Evolutionary conservation across 2,888 invertebrate genomes (phyloP).

Genomic region (Troides helena): DNA sequence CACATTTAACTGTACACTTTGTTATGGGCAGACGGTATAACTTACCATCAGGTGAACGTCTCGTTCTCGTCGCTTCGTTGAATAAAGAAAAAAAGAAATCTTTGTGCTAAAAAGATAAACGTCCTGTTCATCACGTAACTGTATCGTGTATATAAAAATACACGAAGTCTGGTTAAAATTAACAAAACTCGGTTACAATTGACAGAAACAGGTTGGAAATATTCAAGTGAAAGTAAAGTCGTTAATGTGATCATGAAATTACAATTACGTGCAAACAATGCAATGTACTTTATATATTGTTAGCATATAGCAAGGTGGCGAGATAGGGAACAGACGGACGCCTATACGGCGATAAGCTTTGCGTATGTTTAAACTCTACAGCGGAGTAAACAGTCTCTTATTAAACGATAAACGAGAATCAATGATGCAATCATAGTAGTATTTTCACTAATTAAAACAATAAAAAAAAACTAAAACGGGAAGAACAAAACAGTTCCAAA

Average conservation of each 20-base stretch:
- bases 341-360: constrained; percentile 17
- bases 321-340: constrained; percentile 17
- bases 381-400: not conserved
- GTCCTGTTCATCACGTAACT: not conserved
- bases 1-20: too few species aligned
- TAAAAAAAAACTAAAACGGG: not conserved
- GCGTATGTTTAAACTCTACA: not conserved
- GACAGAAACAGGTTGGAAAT: not conserved
- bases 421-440: not conserved
- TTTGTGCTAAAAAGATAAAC: too few species aligned
- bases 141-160: not conserved
- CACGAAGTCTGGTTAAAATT: not conserved
- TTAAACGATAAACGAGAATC: constrained; percentile 9
- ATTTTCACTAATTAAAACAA: not conserved
- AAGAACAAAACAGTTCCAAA: too few species aligned
- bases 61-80: too few species aligned
- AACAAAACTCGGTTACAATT: not conserved
- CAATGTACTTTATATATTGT: constrained; percentile 7
- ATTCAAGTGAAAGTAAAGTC: not conserved
- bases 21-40: too few species aligned
- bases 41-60: too few species aligned
- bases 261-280: not conserved
- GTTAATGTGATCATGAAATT: not conserved
- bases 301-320: constrained; percentile 13
- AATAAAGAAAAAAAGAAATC: too few species aligned